phyloP scores from a whole-genome alignment of 2,113 vertebrate genomes.

The Pseudopipra pipra region DNA sequence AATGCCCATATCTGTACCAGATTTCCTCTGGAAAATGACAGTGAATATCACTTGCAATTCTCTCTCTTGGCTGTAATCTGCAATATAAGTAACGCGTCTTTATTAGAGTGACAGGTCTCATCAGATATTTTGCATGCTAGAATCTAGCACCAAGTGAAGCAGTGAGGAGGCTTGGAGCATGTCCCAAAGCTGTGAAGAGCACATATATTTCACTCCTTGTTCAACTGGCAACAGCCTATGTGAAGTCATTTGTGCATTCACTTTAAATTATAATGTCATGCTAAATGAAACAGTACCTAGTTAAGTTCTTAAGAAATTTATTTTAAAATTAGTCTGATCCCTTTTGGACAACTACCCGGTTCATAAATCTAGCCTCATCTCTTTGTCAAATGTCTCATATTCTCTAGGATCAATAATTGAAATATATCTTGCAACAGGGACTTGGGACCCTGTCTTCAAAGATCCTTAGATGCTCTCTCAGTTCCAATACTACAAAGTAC shows the following conservation, averaged over 20 bases:
- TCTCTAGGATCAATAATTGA: background rate
- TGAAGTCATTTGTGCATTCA: background rate
- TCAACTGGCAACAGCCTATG: background rate
- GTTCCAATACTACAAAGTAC: background rate
- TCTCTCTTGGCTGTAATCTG: background rate
- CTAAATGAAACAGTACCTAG: background rate
- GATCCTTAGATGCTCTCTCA: background rate
- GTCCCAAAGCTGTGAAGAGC: background rate
- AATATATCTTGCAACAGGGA: background rate
- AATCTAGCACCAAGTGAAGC: conserved; percentile 23
- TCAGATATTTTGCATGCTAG: background rate
- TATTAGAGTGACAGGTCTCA: conserved; percentile 40
- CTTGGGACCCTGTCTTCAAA: background rate
- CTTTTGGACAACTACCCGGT: background rate
- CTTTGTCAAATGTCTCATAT: background rate
- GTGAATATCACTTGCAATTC: conserved; percentile 6
- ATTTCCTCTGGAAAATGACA: conserved; percentile 7
- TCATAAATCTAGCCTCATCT: background rate
- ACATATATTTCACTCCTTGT: conserved; percentile 1
- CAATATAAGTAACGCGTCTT: conserved; percentile 10
- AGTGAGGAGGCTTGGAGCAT: conserved; percentile 1
- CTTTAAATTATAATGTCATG: background rate
- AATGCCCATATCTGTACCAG: background rate
- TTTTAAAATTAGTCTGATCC: background rate
- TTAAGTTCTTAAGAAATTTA: background rate